Evolutionary conservation across 2,797 vertebrate genomes (phyloP).

Genomic region (Girardinus metallicus): DNA sequence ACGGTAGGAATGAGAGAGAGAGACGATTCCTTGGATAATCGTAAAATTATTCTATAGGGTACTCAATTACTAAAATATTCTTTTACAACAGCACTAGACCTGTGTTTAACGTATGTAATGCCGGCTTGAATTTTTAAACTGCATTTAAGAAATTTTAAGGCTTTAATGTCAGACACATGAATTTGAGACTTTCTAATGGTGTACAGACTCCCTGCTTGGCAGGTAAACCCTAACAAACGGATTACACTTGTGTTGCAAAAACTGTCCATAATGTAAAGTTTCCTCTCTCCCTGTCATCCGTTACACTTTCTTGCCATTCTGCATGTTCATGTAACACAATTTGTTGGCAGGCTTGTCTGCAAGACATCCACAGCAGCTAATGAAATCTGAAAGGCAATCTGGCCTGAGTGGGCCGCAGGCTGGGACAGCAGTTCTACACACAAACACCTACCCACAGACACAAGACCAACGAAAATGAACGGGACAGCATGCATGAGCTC

Average conservation of each 20-base stretch:
- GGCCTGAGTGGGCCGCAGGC: conserved; percentile 58
- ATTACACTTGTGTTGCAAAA: background rate
- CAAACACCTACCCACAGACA: conserved; percentile 38
- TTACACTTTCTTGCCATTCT: conserved; percentile 18
- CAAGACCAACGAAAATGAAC: conserved; percentile 9
- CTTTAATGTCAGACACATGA: too few relatives aligned
- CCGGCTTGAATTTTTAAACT: too few relatives aligned
- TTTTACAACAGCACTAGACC: too few relatives aligned
- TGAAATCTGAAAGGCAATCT: conserved; percentile 63
- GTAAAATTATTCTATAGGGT: too few relatives aligned
- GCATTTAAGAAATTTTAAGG: too few relatives aligned
- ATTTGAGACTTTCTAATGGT: too few relatives aligned
- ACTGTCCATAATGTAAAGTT: background rate
- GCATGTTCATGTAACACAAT: conserved; percentile 23
- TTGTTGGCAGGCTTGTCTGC: conserved; percentile 41
- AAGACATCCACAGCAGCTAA: conserved; percentile 55
- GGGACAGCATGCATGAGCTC: conserved; percentile 23
- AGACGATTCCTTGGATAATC: too few relatives aligned
- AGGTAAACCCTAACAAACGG: conserved; percentile 5
- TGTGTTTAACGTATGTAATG: too few relatives aligned
- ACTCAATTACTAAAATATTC: too few relatives aligned
- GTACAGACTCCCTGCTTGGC: too few relatives aligned
- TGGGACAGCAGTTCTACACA: conserved; percentile 50
- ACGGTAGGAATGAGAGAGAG: too few relatives aligned
- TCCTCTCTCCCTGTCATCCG: conserved; percentile 8